phyloP scores from a whole-genome alignment of 2,888 invertebrate genomes.

The Andrena minutula region DNA sequence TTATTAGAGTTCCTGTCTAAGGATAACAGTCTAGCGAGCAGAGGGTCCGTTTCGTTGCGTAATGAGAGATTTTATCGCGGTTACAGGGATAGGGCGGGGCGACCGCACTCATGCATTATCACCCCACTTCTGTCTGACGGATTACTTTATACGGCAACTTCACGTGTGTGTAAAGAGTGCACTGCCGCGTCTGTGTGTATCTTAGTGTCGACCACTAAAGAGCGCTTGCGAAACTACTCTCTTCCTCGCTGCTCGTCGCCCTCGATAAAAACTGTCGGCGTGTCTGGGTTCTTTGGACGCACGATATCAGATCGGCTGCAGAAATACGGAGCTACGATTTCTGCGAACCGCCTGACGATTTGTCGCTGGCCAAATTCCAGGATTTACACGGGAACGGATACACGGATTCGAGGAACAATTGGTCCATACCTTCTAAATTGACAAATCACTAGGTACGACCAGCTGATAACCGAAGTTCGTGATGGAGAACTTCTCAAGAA shows the following conservation, averaged over 20 bases:
- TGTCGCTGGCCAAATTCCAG: constrained; percentile 3
- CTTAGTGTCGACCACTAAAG: constrained; percentile 70
- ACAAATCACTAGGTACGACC: too few species aligned
- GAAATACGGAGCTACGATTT: constrained; percentile 42
- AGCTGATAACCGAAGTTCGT: neutral
- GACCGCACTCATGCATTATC: constrained; percentile 81
- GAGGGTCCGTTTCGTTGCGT: constrained; percentile 81
- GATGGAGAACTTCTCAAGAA: constrained; percentile 1
- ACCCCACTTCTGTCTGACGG: constrained; percentile 79
- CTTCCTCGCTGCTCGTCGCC: constrained; percentile 62
- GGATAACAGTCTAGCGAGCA: constrained; percentile 74
- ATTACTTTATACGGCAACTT: constrained; percentile 77
- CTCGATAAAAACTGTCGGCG: constrained; percentile 70
- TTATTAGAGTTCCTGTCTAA: constrained; percentile 76
- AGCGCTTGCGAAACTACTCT: constrained; percentile 72
- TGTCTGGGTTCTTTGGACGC: constrained; percentile 50
- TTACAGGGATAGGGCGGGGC: constrained; percentile 83
- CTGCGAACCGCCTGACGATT: constrained; percentile 5
- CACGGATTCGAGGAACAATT: too few species aligned
- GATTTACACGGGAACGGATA: too few species aligned
- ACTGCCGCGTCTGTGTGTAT: constrained; percentile 56
- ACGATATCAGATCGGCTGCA: constrained; percentile 62
- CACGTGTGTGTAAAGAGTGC: constrained; percentile 50
- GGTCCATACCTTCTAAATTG: too few species aligned
- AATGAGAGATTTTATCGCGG: constrained; percentile 83